A percentile compares a stretch with the other conserved stretches of the same genome.
These are phyloP conservation scores for Eremophila alpestris DNA, from an alignment of 2,797 vertebrate species.

Conservation along the genomic window DNA sequence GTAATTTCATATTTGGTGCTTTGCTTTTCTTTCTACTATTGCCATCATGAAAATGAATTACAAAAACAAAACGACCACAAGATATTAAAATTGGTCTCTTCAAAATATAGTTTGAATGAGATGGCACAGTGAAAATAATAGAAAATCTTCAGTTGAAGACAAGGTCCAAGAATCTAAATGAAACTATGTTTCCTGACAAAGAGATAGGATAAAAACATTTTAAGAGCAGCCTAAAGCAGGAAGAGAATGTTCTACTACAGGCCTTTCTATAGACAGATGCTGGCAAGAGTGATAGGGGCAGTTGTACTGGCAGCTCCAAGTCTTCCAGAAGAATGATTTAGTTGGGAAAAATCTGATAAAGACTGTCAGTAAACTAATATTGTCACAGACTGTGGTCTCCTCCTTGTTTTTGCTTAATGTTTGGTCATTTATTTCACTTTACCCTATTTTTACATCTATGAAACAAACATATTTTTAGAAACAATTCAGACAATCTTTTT, in stretches of 20 bases:
- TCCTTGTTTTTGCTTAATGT: not conserved
- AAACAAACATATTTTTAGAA: not conserved
- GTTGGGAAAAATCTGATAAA: not conserved
- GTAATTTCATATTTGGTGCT: slow-evolving; percentile 31
- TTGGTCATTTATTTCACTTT: not conserved
- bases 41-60: slow-evolving; percentile 4
- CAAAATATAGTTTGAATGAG: slow-evolving; percentile 22
- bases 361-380: not conserved
- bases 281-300: not conserved
- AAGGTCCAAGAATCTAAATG: slow-evolving; percentile 21
- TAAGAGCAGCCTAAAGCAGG: not conserved
- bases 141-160: slow-evolving; percentile 28
- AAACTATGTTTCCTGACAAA: slow-evolving; percentile 47
- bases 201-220: slow-evolving; percentile 8
- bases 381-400: not conserved
- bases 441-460: not conserved
- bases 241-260: slow-evolving; percentile 1
- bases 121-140: slow-evolving; percentile 35
- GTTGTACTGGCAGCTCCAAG: not conserved
- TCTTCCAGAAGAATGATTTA: not conserved
- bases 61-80: slow-evolving; percentile 12
- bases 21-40: not conserved
- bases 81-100: slow-evolving; percentile 58
- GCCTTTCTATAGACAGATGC: not conserved
- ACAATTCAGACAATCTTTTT: not conserved